Conservation (phyloP, 2,113 vertebrate genomes). For the Spea bombifrons region DNA sequence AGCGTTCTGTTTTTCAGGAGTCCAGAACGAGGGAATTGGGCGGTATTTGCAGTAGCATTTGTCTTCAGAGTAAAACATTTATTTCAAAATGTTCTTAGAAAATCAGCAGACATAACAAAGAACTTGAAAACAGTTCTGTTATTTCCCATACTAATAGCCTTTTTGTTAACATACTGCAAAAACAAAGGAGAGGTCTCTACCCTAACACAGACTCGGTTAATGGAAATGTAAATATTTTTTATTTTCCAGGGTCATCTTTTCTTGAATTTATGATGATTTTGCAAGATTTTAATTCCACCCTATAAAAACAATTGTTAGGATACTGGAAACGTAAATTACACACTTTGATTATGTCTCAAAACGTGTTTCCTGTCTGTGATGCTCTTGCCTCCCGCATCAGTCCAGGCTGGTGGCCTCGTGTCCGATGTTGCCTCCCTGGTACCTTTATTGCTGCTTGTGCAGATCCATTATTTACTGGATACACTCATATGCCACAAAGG, state of each 20-base stretch:
- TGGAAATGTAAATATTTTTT: neutral
- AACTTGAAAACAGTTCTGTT: neutral
- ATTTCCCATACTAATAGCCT: neutral
- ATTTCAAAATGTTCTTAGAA: neutral
- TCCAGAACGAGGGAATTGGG: neutral
- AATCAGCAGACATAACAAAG: constrained; percentile 30
- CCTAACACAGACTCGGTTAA: neutral
- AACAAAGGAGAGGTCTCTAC: neutral
- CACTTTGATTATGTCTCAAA: too few relatives aligned
- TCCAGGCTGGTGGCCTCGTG: too few relatives aligned
- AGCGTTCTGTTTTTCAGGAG: neutral
- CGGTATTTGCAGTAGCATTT: neutral
- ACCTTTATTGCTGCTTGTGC: too few relatives aligned
- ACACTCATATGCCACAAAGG: too few relatives aligned
- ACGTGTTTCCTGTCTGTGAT: too few relatives aligned
- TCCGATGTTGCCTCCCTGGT: too few relatives aligned
- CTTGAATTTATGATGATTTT: neutral
- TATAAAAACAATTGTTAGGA: neutral
- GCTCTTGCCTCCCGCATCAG: too few relatives aligned
- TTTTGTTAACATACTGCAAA: neutral
- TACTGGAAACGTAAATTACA: too few relatives aligned
- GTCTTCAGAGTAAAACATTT: neutral
- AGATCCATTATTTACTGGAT: too few relatives aligned
- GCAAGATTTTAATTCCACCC: neutral
- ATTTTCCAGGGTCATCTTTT: neutral